Base-by-base conservation (phyloP, 2,888 invertebrate genomes). In the Zygogramma bicolorata region DNA sequence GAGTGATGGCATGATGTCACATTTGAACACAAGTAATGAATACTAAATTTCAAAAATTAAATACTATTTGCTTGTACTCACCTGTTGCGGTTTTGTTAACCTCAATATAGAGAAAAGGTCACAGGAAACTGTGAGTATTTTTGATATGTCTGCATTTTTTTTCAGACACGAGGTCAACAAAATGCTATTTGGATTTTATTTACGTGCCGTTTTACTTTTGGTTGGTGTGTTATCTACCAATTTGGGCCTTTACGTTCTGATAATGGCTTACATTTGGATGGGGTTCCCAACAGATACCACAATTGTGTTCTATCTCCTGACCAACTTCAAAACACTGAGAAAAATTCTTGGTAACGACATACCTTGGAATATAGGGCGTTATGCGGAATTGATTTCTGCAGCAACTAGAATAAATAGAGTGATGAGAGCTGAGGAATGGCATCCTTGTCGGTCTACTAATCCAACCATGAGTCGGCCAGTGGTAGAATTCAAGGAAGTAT, bases 321-420 rank as follows among this genome's bases (percentile, higher is more conserved):
- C 65, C 68, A 80, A 67, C 42, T 79, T 73, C 57, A 62, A 38
- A 66, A 81, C 67, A 53, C 76, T 69, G 73, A 90, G 96, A 29
- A 92, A 94, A 80, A 93, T 95, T 15, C 94, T 93, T 94, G n/a
- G 94, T 97, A 92, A 96, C 10, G 95, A 95, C 87, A 94, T 97
- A 80, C 97, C 97, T 0, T 93, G 93, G 88, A 94, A 93, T 63
- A 92, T 96, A 77, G 92, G 94, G 0, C 92, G 93, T 87, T 89
- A 93, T 53, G 94, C 95, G 0, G 96, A 97, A 88, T 91, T 93
- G 0, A 86, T 90, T 25, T 93, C 96, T 63, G 93, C 94, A 2
- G 90, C 94, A 70, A 90, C 89, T 72, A 89, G 96, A 70, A 88
- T 96, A 27, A 90, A 90, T 88, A 89, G 85, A 84, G 92, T 88